Base-by-base conservation (phyloP, 1,140 invertebrate species). In the Drosophila lowei region DNA sequence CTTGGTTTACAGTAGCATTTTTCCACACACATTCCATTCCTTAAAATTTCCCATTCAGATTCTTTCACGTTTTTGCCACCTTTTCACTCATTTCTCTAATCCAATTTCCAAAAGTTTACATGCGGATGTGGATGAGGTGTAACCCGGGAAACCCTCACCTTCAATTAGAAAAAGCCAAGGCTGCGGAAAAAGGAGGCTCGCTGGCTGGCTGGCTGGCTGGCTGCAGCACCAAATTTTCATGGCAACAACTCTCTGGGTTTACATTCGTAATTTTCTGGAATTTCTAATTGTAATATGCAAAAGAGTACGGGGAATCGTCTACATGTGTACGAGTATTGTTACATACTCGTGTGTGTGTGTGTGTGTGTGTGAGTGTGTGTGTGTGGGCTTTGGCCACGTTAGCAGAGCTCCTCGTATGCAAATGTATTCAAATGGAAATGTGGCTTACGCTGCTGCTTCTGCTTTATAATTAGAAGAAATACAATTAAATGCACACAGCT, bases 351-450 rank as follows among this genome's bases (percentile, higher is more conserved):
- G 1, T 43, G 34, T 21, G 11, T 58, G 15, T 54, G 49, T n/a
- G 25, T 44, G 25, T 15, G 16, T 38, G 28, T 6, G 53, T 11
- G 43, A 5, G 5, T 25, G 23, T 25, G 23, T 28, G 23, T 53
- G 21, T 38, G 28, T 15, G 16, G 21, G 11, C n/a, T 23, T 43
- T 25, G 41, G 6, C 42, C 41, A 11, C 25, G 34, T 38, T 34
- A 34, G 11, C 8, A 18, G 9, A 62, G 53, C 59, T 54, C 34
- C 11, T 4, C 11, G 38, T 23, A 54, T 47, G 23, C 42, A 56
- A 66, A 68, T 65, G 44, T 66, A 54, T 68, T 68, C 63, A 68
- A 68, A 68, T 83, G 62, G 58, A 81, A 77, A 81, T 81, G 77
- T 13, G 34, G 11, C 34, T 72, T 18, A 18, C 2, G 18, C 18